Percentiles rank a stretch among this genome's conserved stretches.
Evolutionary conservation across 2,888 invertebrate species (phyloP).

Genomic region (Pseudococcus jackbeardsleyi): DNA sequence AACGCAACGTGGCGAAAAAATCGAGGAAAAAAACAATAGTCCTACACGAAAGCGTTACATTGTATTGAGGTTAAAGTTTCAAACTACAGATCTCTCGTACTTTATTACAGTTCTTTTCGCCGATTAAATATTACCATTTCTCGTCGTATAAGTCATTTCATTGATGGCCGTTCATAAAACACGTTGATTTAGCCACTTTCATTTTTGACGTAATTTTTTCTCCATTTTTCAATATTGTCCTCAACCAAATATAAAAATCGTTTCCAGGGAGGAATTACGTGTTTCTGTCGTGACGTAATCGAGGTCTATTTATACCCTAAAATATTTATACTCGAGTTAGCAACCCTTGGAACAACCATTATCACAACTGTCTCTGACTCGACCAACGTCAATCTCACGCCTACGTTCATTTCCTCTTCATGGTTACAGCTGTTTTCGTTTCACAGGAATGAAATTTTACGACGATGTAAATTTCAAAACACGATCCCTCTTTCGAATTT

Average conservation of each 20-base stretch:
- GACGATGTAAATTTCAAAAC: not conserved
- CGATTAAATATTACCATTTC: not conserved
- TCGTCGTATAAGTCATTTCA: not conserved
- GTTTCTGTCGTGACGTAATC: not conserved
- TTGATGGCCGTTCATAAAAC: not conserved
- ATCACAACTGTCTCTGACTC: not conserved
- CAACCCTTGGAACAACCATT: not conserved
- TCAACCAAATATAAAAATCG: not conserved
- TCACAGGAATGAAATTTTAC: not conserved
- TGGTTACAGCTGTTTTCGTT: not conserved
- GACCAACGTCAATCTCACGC: not conserved
- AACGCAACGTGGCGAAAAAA: not conserved
- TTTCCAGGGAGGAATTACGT: not conserved
- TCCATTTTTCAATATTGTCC: not conserved
- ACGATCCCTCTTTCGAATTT: not conserved
- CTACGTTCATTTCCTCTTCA: not conserved
- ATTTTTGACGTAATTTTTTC: not conserved
- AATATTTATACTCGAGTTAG: not conserved
- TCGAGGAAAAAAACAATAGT: not conserved
- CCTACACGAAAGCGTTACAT: not conserved
- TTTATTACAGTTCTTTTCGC: not conserved
- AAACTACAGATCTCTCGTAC: not conserved
- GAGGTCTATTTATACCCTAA: not conserved
- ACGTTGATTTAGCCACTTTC: not conserved
- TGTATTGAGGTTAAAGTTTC: slow-evolving; percentile 12